Evolutionary conservation across 2,888 invertebrate species (phyloP).

Genomic region (Linhomoeus sp.): DNA sequence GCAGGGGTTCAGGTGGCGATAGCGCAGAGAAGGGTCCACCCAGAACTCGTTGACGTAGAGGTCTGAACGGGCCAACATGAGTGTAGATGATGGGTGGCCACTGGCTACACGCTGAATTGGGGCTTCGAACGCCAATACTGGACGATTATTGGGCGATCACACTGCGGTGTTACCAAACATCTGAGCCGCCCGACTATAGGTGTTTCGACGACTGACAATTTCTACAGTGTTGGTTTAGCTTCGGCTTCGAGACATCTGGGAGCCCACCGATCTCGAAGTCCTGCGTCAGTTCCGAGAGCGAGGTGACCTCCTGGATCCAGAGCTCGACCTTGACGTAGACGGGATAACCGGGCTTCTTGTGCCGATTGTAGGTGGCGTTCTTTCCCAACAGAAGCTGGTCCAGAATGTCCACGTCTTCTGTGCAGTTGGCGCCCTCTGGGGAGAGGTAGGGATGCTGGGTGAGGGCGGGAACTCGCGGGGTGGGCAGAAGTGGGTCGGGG

Average conservation of each 20-base stretch:
- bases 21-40: slow-evolving; percentile 4
- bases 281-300: slow-evolving; percentile 5
- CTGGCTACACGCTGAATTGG: too few species aligned
- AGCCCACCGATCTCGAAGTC: slow-evolving; percentile 6
- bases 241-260: too few species aligned
- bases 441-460: too few species aligned
- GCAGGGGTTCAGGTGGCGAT: slow-evolving; percentile 7
- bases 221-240: too few species aligned
- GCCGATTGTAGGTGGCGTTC: slow-evolving; percentile 3
- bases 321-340: slow-evolving; percentile 5
- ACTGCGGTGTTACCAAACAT: too few species aligned
- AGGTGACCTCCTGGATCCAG: slow-evolving; percentile 7
- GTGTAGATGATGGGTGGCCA: too few species aligned
- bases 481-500: too few species aligned
- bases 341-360: slow-evolving; percentile 3
- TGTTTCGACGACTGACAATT: too few species aligned
- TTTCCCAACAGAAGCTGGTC: slow-evolving; percentile 16
- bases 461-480: too few species aligned
- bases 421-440: slow-evolving; percentile 12
- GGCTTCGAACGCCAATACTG: too few species aligned
- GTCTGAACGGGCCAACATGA: slow-evolving; percentile 1
- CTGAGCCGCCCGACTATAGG: too few species aligned
- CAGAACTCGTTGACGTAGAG: slow-evolving; percentile 7
- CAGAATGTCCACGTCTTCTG: slow-evolving; percentile 26
- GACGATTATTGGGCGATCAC: too few species aligned